Evolutionary conservation across 92 coral and sea anemone species (phyloP).

Genomic region (Montipora capitata): DNA sequence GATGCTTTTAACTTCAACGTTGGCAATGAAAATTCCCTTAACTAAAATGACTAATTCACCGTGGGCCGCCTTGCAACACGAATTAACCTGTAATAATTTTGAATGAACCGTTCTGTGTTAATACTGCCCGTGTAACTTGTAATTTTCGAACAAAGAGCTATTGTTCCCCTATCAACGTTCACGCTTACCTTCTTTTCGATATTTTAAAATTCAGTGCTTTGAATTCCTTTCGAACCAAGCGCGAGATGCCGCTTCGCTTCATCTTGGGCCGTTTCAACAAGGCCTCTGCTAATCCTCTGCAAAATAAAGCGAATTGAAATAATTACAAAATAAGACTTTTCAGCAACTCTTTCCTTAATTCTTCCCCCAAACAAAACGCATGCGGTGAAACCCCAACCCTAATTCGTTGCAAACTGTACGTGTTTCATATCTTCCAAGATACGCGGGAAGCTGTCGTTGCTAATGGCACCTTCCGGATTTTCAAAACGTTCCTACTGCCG

Average conservation of each 20-base stretch:
- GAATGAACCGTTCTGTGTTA: conserved; percentile 25
- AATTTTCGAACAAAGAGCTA: conserved; percentile 58
- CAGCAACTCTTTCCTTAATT: background rate
- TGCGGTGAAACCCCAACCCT: conserved; percentile 14
- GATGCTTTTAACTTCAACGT: conserved; percentile 13
- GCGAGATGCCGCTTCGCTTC: conserved; percentile 80
- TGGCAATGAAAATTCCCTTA: background rate
- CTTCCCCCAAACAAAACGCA: conserved; percentile 8
- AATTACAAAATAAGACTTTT: conserved; percentile 4
- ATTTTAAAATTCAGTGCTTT: conserved; percentile 77
- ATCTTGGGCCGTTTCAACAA: conserved; percentile 23
- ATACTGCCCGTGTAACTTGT: conserved; percentile 63
- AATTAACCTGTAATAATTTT: background rate
- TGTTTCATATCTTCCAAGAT: background rate
- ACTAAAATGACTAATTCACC: background rate
- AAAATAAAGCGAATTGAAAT: conserved; percentile 35
- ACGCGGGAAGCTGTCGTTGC: background rate
- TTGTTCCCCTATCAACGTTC: conserved; percentile 72
- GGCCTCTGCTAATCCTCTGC: conserved; percentile 71
- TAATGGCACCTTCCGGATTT: conserved; percentile 64
- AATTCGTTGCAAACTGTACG: conserved; percentile 25
- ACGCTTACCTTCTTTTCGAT: conserved; percentile 73
- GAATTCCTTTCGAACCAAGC: conserved; percentile 79
- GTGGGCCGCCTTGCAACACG: background rate
- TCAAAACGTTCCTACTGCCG: conserved; percentile 63